Base-by-base conservation (phyloP, 2,113 vertebrate genomes). In the Takifugu flavidus region DNA sequence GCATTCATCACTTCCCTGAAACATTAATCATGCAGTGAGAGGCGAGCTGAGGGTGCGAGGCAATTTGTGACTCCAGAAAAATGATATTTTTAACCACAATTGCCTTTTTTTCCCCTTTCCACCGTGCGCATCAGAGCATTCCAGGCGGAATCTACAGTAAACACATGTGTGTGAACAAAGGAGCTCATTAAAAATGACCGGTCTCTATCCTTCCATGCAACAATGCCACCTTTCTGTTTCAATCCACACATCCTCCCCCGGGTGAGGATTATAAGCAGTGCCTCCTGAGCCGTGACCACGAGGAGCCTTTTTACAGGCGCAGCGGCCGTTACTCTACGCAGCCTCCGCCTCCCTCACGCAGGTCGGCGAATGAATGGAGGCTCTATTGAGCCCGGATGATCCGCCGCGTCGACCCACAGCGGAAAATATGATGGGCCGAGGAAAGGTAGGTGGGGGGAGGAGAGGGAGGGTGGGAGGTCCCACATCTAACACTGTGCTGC, bases 361-460 rank as follows among this genome's bases (percentile, higher is more conserved):
- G 8, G 61, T 53, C 59, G 39, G 45, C 71, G 69, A 67, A 86
- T 89, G 87, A 90, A 89, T 86, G 79, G 64, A 70, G 56, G 77
- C 82, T 84, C 84, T 90, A 83, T 90, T 80, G 74, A 75, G 75
- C 42, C 61, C n/a, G 59, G 71, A 78, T 44, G 52, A 46, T 77
- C 77, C 57, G 75, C 50, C 70, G 45, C 45, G 70, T 63, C 72
- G 60, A 58, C 82, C 79, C 78, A 83, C 78, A 29, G 74, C 80
- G 89, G 88, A 90, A 89, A 89, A 74, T 87, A 78, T 86, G 82
- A 87, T 29, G 15, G 50, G 57, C 67, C 62, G 45, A 65, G 65
- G 66, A 74, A 79, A 85, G 78, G 87, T 83, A 82, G 70, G 73
- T 71, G 77, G 76, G 77, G 57, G 63, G 80, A 68, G 31, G 6